Conservation (phyloP, 2,113 vertebrate genomes). For the Eira barbara region DNA sequence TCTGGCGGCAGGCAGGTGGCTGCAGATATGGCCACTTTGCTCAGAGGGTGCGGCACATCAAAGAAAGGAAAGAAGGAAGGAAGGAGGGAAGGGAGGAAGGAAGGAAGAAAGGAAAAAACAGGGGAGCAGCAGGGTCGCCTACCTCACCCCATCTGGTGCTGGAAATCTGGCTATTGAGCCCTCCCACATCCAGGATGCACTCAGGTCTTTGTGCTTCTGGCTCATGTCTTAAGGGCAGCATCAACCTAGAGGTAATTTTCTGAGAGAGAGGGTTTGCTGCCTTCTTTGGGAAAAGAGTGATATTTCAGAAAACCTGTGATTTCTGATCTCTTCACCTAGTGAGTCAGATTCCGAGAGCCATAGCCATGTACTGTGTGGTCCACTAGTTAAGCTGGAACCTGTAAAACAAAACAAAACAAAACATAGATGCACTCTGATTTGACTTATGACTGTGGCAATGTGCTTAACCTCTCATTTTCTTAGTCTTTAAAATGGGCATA, state of each 20-base stretch:
- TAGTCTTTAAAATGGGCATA: neutral
- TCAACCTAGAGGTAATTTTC: neutral
- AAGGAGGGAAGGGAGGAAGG: too few species aligned
- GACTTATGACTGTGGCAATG: neutral
- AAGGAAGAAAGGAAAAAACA: neutral
- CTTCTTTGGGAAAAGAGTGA: neutral
- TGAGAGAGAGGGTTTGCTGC: neutral
- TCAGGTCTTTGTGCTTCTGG: neutral
- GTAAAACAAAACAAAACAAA: neutral
- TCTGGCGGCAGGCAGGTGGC: slow-evolving; percentile 84
- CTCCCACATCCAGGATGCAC: neutral
- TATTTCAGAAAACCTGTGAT: neutral
- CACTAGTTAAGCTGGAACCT: neutral
- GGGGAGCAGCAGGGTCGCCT: neutral
- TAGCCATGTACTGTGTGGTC: neutral
- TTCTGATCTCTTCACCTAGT: neutral
- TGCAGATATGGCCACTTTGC: slow-evolving; percentile 88
- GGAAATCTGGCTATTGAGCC: accelerated
- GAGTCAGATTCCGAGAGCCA: neutral
- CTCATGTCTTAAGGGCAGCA: neutral
- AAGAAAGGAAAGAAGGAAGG: neutral
- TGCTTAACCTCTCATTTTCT: neutral
- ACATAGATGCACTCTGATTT: neutral
- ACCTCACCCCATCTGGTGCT: neutral
- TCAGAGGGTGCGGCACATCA: neutral